Evolutionary conservation across 2,797 vertebrate species (phyloP), one percentile per base, ranked within the genome.

Genomic region (Falco rusticolus): DNA sequence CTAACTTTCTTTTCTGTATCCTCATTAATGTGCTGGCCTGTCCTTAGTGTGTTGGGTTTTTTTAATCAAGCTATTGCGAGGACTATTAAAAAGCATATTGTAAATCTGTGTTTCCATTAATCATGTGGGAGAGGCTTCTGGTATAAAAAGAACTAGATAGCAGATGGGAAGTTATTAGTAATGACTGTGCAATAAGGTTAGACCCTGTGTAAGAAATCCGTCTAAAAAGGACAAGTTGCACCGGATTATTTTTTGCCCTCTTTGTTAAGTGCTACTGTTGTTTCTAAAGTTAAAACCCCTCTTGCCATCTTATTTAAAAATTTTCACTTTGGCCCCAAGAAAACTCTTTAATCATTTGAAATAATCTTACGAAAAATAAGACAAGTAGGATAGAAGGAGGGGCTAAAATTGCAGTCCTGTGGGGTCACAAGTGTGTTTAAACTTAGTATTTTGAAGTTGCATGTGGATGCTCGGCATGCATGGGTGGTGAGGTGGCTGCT

Each of bases 71-170:
- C 66, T 78, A 9, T 76, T 1, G 0, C 39, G 69, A 59, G 70
- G 26, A 25, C 69, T 78, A 5, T 68, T 89, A 37, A 48, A 89
- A 94, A 93, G 53, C 74, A 33, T 56, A n/a, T 25, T 91, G n/a
- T n/a, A 66, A 57, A 50, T 50, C 56, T 74, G 3, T 26, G 4
- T 87, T 93, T 72, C 70, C 15, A 14, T 80, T 71, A 33, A 57
- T 71, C 21, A 13, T 9, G 39, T 91, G 54, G 37, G 45, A 81
- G 21, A 88, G 45, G 43, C 47, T 93, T 54, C 51, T 77, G 56
- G 17, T 80, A 16, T 50, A 60, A 89, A 72, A 56, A 57, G 57
- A 86, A 91, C 21, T 69, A 37, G 39, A 47, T 6, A 87, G 28
- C 74, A 76, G 77, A 43, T 87, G 71, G 68, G 21, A 82, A 64